A percentile compares a stretch with the other conserved stretches of the same genome.
Conservation (phyloP, 2,113 vertebrate genomes). For the Laticauda laticaudata region DNA sequence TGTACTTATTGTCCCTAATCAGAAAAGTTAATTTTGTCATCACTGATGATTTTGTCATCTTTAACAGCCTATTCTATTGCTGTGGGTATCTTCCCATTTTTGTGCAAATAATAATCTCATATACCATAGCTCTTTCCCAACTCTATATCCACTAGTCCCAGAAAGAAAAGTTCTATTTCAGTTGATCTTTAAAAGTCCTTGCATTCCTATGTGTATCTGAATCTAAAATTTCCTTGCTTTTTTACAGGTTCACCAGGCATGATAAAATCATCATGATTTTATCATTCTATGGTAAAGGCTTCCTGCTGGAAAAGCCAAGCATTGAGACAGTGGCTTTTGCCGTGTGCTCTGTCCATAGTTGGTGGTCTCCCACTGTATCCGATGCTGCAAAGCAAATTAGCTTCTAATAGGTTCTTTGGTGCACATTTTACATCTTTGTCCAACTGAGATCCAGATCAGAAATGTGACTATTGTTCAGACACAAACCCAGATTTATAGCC, state of each 20-base stretch:
- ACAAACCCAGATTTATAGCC: background rate
- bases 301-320: background rate
- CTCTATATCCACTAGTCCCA: background rate
- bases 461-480: background rate
- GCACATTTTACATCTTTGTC: background rate
- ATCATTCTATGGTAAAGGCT: background rate
- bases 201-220: background rate
- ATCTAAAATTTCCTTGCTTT: background rate
- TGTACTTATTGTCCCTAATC: background rate
- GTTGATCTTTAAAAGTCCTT: background rate
- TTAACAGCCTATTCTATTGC: background rate
- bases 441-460: background rate
- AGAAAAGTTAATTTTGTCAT: background rate
- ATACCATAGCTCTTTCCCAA: background rate
- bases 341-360: background rate
- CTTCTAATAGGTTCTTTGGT: too few species aligned
- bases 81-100: background rate
- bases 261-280: background rate
- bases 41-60: background rate
- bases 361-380: background rate
- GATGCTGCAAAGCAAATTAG: background rate
- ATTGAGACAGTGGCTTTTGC: background rate
- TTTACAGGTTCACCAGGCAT: background rate
- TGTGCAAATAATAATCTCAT: background rate
- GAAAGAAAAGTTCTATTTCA: background rate